Conservation (phyloP, 92 coral and sea anemone genomes). For the Porites cylindrica region DNA sequence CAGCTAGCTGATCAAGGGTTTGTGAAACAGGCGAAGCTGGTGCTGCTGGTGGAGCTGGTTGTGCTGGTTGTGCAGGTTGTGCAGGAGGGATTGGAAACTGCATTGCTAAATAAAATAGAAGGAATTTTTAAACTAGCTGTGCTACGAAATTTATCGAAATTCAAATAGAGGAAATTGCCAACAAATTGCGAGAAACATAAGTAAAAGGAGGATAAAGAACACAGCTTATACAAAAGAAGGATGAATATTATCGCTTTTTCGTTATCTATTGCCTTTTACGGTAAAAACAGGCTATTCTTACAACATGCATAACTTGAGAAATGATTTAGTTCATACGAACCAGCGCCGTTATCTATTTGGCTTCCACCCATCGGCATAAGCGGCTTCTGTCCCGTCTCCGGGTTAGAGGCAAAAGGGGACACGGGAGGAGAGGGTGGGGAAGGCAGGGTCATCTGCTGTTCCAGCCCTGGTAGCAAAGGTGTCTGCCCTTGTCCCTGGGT, state of each 20-base stretch:
- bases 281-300: neutral
- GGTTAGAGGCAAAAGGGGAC: slow-evolving; percentile 16
- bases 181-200: too few relatives aligned
- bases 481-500: slow-evolving; percentile 22
- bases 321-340: neutral
- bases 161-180: too few relatives aligned
- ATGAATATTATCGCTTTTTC: too few relatives aligned
- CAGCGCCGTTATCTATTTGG: slow-evolving; percentile 12
- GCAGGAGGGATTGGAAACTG: slow-evolving; percentile 17
- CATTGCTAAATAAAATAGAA: slow-evolving; percentile 17
- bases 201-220: too few relatives aligned
- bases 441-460: slow-evolving; percentile 21
- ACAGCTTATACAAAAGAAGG: too few relatives aligned
- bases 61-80: slow-evolving; percentile 31
- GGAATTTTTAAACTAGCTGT: neutral
- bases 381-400: slow-evolving; percentile 7
- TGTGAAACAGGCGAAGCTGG: slow-evolving; percentile 18
- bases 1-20: slow-evolving; percentile 3
- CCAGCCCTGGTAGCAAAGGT: slow-evolving; percentile 1
- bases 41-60: slow-evolving; percentile 28
- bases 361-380: neutral
- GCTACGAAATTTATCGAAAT: too few relatives aligned
- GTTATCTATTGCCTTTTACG: neutral
- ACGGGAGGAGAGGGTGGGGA: slow-evolving; percentile 26
- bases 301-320: too few relatives aligned